Percentiles rank a stretch among this genome's conserved stretches.
These are phyloP conservation scores for Pseudochirops cupreus DNA, from an alignment of 2,797 vertebrate species.

Conservation along the genomic window DNA sequence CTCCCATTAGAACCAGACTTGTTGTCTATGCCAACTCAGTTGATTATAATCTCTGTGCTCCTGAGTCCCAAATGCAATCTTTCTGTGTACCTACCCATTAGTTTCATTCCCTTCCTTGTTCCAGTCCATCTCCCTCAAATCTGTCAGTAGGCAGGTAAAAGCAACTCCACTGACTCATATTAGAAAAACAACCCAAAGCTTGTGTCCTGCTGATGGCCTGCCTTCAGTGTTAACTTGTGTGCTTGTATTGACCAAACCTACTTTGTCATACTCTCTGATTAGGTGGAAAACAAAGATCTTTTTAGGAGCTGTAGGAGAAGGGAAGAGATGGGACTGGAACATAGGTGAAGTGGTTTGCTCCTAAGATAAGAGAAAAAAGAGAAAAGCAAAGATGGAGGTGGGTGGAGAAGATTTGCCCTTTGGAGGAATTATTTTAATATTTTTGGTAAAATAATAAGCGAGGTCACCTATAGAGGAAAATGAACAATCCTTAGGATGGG, in stretches of 20 bases:
- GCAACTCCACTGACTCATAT: neutral
- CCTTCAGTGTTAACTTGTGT: neutral
- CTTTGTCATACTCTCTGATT: neutral
- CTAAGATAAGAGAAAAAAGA: neutral
- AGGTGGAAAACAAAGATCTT: neutral
- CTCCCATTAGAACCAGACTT: neutral
- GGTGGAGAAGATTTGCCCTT: neutral
- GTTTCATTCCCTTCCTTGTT: neutral
- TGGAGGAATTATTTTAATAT: neutral
- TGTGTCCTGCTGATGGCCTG: neutral
- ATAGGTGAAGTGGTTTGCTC: neutral
- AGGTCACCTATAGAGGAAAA: neutral
- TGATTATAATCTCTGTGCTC: neutral
- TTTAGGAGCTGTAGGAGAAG: neutral
- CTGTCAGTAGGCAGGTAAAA: neutral
- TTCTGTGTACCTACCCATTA: neutral
- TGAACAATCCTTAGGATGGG: neutral
- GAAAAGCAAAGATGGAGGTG: neutral
- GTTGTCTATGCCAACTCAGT: neutral
- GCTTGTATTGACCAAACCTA: neutral
- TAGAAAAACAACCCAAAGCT: neutral
- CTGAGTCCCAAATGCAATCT: neutral
- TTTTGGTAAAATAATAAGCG: neutral
- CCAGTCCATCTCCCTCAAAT: neutral
- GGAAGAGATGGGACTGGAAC: neutral